These are phyloP conservation scores for Psittacara wagleri DNA, from an alignment of 2,113 vertebrate genomes.

Conservation along the genomic window DNA sequence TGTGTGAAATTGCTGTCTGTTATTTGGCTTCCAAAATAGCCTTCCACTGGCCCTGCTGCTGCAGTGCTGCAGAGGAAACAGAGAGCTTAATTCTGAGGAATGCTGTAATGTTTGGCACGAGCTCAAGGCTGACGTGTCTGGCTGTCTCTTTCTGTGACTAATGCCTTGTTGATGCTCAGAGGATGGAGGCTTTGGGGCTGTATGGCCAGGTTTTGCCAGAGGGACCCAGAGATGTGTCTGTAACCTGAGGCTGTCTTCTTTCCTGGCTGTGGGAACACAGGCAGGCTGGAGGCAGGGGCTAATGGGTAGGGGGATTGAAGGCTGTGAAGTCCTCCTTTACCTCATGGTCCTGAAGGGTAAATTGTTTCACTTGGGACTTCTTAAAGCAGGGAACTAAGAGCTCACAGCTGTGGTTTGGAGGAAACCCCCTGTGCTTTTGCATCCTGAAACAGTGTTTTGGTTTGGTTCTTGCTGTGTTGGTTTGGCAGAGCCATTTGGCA, in stretches of 20 bases:
- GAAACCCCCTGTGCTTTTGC: neutral
- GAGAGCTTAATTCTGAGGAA: neutral
- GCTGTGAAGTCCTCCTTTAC: neutral
- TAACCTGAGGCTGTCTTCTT: neutral
- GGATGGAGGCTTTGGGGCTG: neutral
- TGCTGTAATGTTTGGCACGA: neutral
- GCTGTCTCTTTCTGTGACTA: neutral
- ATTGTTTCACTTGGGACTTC: neutral
- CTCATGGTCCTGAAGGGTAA: neutral
- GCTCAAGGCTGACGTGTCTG: neutral
- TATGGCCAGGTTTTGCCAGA: neutral
- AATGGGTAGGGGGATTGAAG: neutral
- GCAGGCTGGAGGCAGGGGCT: neutral
- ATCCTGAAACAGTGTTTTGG: neutral
- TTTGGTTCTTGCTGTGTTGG: neutral
- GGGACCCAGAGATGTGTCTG: neutral
- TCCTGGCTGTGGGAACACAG: neutral
- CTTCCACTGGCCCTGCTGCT: neutral
- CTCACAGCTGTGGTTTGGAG: neutral
- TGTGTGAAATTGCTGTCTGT: neutral
- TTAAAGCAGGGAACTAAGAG: neutral
- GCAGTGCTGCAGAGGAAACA: neutral
- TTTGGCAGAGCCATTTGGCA: neutral
- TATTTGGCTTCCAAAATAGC: neutral
- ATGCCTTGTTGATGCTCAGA: neutral